A percentile compares a stretch with the other conserved stretches of the same genome.
Evolutionary conservation across 2,888 invertebrate genomes (phyloP).

Genomic region (Agrotis clavis): DNA sequence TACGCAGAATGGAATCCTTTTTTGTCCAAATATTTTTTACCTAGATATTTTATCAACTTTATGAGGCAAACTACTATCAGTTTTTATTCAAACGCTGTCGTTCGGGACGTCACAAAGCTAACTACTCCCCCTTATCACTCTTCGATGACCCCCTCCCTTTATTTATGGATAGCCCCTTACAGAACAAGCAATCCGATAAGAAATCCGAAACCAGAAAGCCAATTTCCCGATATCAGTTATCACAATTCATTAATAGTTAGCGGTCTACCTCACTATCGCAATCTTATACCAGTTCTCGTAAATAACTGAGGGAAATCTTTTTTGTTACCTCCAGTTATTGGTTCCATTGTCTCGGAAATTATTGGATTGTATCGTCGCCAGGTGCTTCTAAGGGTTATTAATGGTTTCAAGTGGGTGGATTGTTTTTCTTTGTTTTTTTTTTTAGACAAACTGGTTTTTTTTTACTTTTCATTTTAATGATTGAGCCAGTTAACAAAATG

Average conservation of each 20-base stretch:
- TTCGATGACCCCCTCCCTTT: too few species aligned
- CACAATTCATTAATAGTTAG: constrained; percentile 38
- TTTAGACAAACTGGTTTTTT: not conserved
- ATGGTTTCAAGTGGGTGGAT: constrained; percentile 19
- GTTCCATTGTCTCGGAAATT: constrained; percentile 43
- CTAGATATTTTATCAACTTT: too few species aligned
- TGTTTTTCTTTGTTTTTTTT: not conserved
- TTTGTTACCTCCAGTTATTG: constrained; percentile 43
- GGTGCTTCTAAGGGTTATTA: constrained; percentile 38
- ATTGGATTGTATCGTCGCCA: constrained; percentile 51
- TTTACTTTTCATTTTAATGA: not conserved
- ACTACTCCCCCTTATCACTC: too few species aligned
- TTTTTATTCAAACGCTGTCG: too few species aligned
- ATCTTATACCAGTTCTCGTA: constrained; percentile 46
- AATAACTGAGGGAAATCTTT: constrained; percentile 52
- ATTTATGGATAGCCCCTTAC: too few species aligned
- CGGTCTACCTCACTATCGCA: constrained; percentile 15
- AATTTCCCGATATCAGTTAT: constrained; percentile 32
- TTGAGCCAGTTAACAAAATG: too few species aligned
- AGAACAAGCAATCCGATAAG: not conserved
- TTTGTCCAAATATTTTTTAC: too few species aligned
- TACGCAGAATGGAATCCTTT: too few species aligned
- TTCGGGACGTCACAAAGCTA: too few species aligned
- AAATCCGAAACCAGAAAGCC: not conserved
- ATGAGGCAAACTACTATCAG: too few species aligned